phyloP scores from a whole-genome alignment of 2,797 vertebrate genomes.

The Oreochromis grahami region DNA sequence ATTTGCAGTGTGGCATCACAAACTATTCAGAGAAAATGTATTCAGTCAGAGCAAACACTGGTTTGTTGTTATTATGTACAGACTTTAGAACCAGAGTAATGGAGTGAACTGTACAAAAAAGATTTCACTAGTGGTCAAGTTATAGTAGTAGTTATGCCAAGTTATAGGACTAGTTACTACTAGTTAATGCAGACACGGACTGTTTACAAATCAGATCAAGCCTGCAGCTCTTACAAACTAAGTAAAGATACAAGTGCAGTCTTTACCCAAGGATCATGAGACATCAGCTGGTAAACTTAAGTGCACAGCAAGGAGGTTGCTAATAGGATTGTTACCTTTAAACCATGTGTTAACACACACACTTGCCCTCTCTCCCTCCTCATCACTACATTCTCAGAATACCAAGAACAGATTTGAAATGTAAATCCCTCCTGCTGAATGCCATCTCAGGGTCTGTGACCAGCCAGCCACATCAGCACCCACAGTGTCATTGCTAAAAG shows the following conservation, averaged over 20 bases:
- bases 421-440: constrained; percentile 36
- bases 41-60: neutral
- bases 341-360: neutral
- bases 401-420: constrained; percentile 41
- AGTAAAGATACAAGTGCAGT: neutral
- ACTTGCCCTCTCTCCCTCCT: neutral
- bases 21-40: neutral
- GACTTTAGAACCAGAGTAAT: neutral
- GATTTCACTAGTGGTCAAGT: neutral
- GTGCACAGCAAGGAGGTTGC: constrained; percentile 7
- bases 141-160: neutral
- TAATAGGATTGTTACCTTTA: constrained; percentile 58
- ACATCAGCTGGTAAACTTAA: constrained; percentile 7
- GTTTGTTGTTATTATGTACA: neutral
- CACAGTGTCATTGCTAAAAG: neutral
- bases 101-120: neutral
- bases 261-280: neutral
- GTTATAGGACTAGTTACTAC: neutral
- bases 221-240: neutral
- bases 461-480: neutral
- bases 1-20: neutral
- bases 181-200: neutral
- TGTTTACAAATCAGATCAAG: neutral
- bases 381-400: constrained; percentile 23
- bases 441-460: neutral